These are phyloP conservation scores for Octopus bimaculoides DNA, from an alignment of 1,140 invertebrate species.

Conservation along the genomic window DNA sequence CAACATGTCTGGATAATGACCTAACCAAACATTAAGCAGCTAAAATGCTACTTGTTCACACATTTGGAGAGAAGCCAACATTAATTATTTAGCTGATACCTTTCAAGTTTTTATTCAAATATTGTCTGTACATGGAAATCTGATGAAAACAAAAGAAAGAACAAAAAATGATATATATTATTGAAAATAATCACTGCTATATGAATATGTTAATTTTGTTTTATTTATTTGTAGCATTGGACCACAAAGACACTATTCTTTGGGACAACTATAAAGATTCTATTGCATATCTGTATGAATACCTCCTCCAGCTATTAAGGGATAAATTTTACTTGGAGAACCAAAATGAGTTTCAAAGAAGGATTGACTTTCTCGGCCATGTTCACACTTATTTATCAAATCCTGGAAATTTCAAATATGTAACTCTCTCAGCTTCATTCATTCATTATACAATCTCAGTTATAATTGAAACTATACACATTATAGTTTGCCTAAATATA, in stretches of 20 bases:
- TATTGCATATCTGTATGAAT: not conserved
- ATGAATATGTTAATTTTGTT: too few species aligned
- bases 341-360: not conserved
- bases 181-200: too few species aligned
- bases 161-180: too few species aligned
- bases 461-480: not conserved
- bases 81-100: too few species aligned
- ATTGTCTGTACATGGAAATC: too few species aligned
- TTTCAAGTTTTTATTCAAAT: too few species aligned
- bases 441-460: not conserved
- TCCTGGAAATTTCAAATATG: not conserved
- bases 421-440: not conserved
- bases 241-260: not conserved
- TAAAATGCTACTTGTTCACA: too few species aligned
- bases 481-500: not conserved
- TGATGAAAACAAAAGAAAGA: too few species aligned
- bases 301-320: not conserved
- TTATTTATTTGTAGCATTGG: too few species aligned
- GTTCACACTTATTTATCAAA: conserved; percentile 1
- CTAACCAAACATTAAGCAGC: too few species aligned
- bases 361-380: not conserved
- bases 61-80: too few species aligned
- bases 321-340: not conserved
- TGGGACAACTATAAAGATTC: not conserved
- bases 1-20: too few species aligned